Base-by-base conservation (phyloP, 2,888 invertebrate genomes). In the Rhamnusium bicolor region DNA sequence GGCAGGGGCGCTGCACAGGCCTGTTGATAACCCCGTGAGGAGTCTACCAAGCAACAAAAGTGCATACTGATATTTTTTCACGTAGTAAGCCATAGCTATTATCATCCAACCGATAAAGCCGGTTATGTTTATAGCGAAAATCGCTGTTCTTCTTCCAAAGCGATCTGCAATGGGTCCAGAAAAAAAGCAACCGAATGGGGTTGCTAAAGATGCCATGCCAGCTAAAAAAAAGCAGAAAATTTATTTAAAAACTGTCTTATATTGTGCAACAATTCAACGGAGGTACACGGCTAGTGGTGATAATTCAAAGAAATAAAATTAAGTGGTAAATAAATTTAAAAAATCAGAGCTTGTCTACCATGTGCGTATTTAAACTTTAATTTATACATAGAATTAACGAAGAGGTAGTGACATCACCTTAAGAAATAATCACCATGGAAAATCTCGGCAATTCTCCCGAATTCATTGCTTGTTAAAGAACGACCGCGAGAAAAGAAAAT, bases 121-220 rank as follows among this genome's bases (percentile, higher is more conserved):
- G 10, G 90, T 87, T 0, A 88, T 72, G 74, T 90, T 91, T 24
- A 90, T 88, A 1, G 86, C 80, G 10, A 90, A 79, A 29, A 91
- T 85, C 27, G 90, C 88, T 12, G 85, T 81, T 79, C 87, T 89
- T 61, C 91, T 84, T n/a, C 92, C 91, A 73, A 88, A 88, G 74
- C 86, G 86, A 84, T 91, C 90, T 16, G 90, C 85, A 65, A 90
- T 85, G 7, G 88, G 88, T 24, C 91, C 90, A 8, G 89, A 89
- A 5, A 90, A 49, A 10, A 91, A 82, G 73, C 90, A 90, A 12
- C 91, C 92, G 7, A 91, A 73, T 0, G 91, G 91, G 2, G 90
- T 90, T 10, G 90, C 89, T 65, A 91, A 84, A 1, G 91, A 90
- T 0, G 90, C 89, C 40, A 90, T 87, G 72, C 91, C 91, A 0